Evolutionary conservation across 2,888 invertebrate species (phyloP).

Genomic region (Philereme transversata): DNA sequence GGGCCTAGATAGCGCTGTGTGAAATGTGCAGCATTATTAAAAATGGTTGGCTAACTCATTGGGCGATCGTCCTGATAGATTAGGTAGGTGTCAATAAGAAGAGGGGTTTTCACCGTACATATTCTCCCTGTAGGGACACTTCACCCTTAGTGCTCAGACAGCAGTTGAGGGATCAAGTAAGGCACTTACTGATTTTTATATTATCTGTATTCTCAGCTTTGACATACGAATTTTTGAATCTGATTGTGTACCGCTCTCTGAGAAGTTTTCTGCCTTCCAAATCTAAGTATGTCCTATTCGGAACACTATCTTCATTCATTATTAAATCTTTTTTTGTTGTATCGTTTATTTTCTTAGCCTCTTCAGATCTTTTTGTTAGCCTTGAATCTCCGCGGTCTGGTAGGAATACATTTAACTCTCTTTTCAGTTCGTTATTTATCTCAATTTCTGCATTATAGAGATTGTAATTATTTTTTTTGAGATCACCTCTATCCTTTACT

Average conservation of each 20-base stretch:
- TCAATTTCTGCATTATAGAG: conserved; percentile 11
- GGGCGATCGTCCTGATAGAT: no score
- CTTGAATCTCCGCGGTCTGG: conserved; percentile 47
- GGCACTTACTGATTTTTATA: conserved; percentile 12
- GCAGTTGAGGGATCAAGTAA: no score
- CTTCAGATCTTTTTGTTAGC: conserved; percentile 11
- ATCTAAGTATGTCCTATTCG: conserved; percentile 15
- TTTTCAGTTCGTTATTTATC: background rate
- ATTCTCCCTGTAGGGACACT: no score
- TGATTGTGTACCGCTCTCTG: conserved; percentile 43
- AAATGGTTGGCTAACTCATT: no score
- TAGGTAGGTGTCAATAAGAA: no score
- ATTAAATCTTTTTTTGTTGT: conserved; percentile 7
- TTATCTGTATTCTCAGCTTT: conserved; percentile 20
- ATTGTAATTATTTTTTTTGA: conserved; percentile 26
- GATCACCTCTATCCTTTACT: conserved; percentile 43
- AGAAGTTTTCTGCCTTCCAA: conserved; percentile 38
- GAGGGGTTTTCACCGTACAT: no score
- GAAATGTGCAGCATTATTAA: no score
- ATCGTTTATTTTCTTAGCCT: conserved; percentile 5
- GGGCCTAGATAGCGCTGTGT: no score
- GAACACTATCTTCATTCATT: conserved; percentile 6
- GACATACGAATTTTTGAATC: conserved; percentile 21
- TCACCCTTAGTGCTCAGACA: no score
- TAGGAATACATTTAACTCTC: conserved; percentile 8